A percentile compares a stretch with the other conserved stretches of the same genome.
Conservation (phyloP, 2,797 vertebrate species). For the Hyperoplus lanceolatus region DNA sequence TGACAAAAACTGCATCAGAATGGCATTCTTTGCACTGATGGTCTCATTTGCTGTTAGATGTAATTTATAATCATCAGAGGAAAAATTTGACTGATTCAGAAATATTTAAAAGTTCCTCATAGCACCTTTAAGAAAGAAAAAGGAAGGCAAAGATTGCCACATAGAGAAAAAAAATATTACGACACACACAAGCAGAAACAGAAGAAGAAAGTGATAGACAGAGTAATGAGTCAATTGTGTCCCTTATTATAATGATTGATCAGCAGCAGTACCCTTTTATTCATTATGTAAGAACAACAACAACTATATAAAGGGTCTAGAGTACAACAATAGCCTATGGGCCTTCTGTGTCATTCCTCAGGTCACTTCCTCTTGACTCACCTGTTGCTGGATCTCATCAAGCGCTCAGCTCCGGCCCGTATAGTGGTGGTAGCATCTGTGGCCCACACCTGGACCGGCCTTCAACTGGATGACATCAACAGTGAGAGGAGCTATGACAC, state of each 20-base stretch:
- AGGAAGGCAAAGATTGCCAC: too few relatives aligned
- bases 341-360: slow-evolving; percentile 53
- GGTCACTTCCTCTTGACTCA: slow-evolving; percentile 94
- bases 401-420: slow-evolving; percentile 89
- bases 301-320: not conserved
- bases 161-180: too few relatives aligned
- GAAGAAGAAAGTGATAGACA: not conserved
- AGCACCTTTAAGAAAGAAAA: too few relatives aligned
- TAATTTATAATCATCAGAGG: too few relatives aligned
- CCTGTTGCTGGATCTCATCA: slow-evolving; percentile 90
- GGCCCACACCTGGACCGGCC: slow-evolving; percentile 89
- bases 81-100: too few relatives aligned
- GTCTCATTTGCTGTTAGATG: too few relatives aligned
- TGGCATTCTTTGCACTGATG: too few relatives aligned
- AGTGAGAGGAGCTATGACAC: slow-evolving; percentile 89
- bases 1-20: too few relatives aligned
- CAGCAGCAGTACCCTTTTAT: not conserved
- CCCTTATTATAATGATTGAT: not conserved
- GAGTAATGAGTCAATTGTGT: not conserved
- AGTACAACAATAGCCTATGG: not conserved
- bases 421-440: slow-evolving; percentile 91
- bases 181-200: not conserved
- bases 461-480: slow-evolving; percentile 92
- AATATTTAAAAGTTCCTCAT: too few relatives aligned
- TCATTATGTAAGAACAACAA: not conserved